These are phyloP conservation scores for Sarcophaga subvicina DNA, from an alignment of 2,888 invertebrate genomes.

Conservation along the genomic window DNA sequence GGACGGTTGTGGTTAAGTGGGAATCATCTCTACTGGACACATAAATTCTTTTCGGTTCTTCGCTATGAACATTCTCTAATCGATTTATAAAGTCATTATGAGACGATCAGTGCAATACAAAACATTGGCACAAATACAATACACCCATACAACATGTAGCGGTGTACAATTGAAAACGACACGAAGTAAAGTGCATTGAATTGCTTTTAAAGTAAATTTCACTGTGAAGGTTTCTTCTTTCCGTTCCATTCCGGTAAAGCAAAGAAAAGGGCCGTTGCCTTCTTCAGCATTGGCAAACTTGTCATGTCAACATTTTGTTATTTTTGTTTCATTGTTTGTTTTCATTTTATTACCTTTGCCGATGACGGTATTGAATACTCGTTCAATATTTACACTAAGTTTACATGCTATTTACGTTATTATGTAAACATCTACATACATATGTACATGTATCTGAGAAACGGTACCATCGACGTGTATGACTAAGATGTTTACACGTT, in stretches of 20 bases:
- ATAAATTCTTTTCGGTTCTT: no score
- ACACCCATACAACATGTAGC: no score
- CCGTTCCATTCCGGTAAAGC: not conserved
- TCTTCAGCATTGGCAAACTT: not conserved
- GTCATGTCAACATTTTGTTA: not conserved
- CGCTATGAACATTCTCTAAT: no score
- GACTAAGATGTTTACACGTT: not conserved
- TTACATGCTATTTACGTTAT: slow-evolving; percentile 1
- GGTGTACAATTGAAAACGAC: no score
- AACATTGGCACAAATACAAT: no score
- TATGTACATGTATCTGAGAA: not conserved
- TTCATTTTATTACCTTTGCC: not conserved
- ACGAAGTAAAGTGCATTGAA: not conserved
- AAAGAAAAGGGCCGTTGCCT: slow-evolving; percentile 1
- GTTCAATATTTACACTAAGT: not conserved
- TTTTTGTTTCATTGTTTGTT: not conserved
- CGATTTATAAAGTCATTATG: no score
- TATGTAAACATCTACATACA: not conserved
- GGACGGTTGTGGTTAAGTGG: no score
- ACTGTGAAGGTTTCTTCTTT: slow-evolving; percentile 38
- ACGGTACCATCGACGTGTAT: no score
- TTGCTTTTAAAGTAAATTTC: slow-evolving; percentile 28
- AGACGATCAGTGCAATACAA: no score
- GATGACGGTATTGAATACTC: not conserved
- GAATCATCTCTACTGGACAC: no score